A percentile compares a stretch with the other conserved stretches of the same genome.
Conservation (phyloP, 2,113 vertebrate species). For the Nannobrachium achirus region DNA sequence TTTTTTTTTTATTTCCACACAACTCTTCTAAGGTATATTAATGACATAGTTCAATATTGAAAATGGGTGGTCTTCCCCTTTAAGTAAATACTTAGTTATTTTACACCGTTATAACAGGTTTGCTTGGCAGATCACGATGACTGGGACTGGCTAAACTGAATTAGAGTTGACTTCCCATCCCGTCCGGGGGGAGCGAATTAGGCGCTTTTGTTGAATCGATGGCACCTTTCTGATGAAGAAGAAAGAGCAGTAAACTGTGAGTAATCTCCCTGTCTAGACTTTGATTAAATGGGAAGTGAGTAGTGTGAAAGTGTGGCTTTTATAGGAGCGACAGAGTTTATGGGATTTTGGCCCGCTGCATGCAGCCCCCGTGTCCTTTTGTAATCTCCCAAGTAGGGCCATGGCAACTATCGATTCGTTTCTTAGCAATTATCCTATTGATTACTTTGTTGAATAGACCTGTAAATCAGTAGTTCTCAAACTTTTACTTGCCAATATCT, state of each 20-base stretch:
- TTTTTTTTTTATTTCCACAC: too few relatives aligned
- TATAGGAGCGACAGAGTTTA: conserved; percentile 53
- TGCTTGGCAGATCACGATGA: conserved; percentile 65
- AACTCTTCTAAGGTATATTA: too few relatives aligned
- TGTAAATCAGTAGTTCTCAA: too few relatives aligned
- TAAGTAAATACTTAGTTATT: too few relatives aligned
- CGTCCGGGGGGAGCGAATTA: conserved; percentile 43
- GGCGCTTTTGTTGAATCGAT: conserved; percentile 47
- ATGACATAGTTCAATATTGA: too few relatives aligned
- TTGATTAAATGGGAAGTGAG: conserved; percentile 65
- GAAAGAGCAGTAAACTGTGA: conserved; percentile 15
- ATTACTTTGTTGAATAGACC: too few relatives aligned
- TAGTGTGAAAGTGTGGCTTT: conserved; percentile 54
- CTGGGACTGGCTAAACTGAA: conserved; percentile 64
- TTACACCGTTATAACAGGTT: conserved; percentile 57
- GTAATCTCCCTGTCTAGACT: conserved; percentile 61
- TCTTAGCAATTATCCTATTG: too few relatives aligned
- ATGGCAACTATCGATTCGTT: too few relatives aligned
- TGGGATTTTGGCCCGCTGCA: conserved; percentile 54
- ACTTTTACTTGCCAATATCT: too few relatives aligned
- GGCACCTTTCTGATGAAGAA: conserved; percentile 47
- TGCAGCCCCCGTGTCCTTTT: conserved; percentile 33
- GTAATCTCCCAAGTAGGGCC: too few relatives aligned
- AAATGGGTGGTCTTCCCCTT: too few relatives aligned
- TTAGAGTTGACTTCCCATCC: conserved; percentile 60